phyloP scores from a whole-genome alignment of 2,797 vertebrate genomes.

The Benthosema pterotum region DNA sequence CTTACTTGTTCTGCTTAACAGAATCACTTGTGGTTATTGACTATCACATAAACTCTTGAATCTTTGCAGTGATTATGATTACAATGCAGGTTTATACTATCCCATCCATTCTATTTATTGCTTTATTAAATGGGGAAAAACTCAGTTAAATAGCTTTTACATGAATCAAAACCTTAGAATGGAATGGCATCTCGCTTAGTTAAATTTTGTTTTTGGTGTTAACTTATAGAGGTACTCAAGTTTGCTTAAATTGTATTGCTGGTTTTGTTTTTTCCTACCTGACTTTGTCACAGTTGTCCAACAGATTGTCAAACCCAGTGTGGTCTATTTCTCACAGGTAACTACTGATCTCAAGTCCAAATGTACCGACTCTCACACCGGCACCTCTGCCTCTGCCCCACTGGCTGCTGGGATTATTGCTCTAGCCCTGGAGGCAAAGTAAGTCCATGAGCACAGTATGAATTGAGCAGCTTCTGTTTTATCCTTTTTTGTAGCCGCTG shows the following conservation, averaged over 20 bases:
- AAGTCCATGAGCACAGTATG: slow-evolving; percentile 44
- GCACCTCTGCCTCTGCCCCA: slow-evolving; percentile 94
- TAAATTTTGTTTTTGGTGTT: too few relatives aligned
- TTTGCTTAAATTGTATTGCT: background rate
- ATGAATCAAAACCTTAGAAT: too few relatives aligned
- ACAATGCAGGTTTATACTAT: too few relatives aligned
- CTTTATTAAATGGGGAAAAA: background rate
- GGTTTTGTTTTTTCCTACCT: too few relatives aligned
- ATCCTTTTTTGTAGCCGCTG: too few relatives aligned
- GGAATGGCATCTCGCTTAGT: too few relatives aligned
- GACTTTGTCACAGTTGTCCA: background rate
- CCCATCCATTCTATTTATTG: background rate
- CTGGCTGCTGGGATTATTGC: slow-evolving; percentile 98
- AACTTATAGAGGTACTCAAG: background rate
- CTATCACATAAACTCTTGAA: too few relatives aligned
- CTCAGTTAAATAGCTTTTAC: too few relatives aligned
- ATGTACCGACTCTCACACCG: slow-evolving; percentile 96
- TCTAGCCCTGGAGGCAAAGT: slow-evolving; percentile 89
- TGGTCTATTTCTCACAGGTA: slow-evolving; percentile 78
- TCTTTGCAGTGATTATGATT: too few relatives aligned
- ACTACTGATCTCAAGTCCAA: slow-evolving; percentile 97
- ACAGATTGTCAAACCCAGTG: slow-evolving; percentile 7
- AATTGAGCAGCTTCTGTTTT: too few relatives aligned
- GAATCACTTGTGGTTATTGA: too few relatives aligned
- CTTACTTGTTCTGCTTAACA: too few relatives aligned